Evolutionary conservation across 2,888 invertebrate species (phyloP).

Genomic region (Drosophila kanekoi): DNA sequence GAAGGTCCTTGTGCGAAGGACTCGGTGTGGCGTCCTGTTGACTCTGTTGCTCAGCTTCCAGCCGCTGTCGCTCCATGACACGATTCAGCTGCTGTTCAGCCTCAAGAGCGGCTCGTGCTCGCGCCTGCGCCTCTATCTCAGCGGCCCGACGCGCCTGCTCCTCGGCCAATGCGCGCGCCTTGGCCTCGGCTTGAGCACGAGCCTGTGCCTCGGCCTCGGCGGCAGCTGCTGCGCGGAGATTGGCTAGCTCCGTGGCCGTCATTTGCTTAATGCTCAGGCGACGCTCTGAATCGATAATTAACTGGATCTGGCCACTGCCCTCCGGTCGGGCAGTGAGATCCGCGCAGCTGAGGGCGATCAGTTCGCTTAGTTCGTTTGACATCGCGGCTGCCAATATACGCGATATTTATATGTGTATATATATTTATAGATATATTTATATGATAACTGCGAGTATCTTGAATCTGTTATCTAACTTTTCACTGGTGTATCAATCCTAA

Average conservation of each 20-base stretch:
- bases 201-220: constrained; percentile 70
- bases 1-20: constrained; percentile 11
- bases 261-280: constrained; percentile 83
- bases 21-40: constrained; percentile 11
- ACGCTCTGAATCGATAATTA: constrained; percentile 74
- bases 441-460: constrained; percentile 13
- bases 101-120: constrained; percentile 62
- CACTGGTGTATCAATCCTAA: constrained; percentile 38
- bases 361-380: constrained; percentile 83
- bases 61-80: constrained; percentile 28
- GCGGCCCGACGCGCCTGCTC: constrained; percentile 36
- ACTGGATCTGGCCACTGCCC: constrained; percentile 50
- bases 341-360: constrained; percentile 82
- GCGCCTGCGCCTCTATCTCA: constrained; percentile 49
- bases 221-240: constrained; percentile 75
- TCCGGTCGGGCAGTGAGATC: constrained; percentile 68
- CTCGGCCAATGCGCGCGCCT: constrained; percentile 30
- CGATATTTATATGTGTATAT: constrained; percentile 21
- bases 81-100: constrained; percentile 56
- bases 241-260: constrained; percentile 80
- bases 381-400: constrained; percentile 55
- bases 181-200: constrained; percentile 57
- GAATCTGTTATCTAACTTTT: constrained; percentile 59
- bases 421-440: constrained; percentile 10
- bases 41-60: not conserved